phyloP scores from a whole-genome alignment of 2,888 invertebrate genomes.

The Rotaria macrura region DNA sequence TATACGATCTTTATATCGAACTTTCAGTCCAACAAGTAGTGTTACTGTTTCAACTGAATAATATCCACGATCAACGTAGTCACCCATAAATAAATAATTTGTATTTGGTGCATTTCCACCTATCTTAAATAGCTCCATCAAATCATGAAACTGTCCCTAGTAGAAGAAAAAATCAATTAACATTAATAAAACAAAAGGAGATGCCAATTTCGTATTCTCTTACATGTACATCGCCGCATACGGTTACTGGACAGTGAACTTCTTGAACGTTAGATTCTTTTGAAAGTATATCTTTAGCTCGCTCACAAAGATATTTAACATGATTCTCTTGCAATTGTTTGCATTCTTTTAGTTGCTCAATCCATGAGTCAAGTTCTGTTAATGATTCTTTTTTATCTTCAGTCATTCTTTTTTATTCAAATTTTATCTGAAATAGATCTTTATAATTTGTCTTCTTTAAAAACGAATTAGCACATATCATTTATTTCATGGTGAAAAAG shows the following conservation, averaged over 20 bases:
- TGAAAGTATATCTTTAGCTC: constrained; percentile 98
- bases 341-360: constrained; percentile 99
- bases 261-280: constrained; percentile 99
- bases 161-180: background rate
- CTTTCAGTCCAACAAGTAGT: constrained; percentile 89
- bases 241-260: constrained; percentile 98
- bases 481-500: too few species aligned
- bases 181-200: background rate
- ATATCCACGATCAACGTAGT: constrained; percentile 98
- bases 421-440: background rate
- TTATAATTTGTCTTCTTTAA: background rate
- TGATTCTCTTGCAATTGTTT: constrained; percentile 99
- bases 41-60: constrained; percentile 99
- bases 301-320: constrained; percentile 97
- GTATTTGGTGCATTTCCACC: constrained; percentile 98
- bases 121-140: constrained; percentile 93
- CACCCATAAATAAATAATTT: constrained; percentile 98
- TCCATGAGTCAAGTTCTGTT: constrained; percentile 72
- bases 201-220: background rate
- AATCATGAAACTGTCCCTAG: constrained; percentile 89
- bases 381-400: constrained; percentile 26
- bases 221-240: constrained; percentile 91
- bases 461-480: too few species aligned
- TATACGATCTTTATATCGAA: constrained; percentile 93
- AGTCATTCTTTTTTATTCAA: background rate